A percentile compares a stretch with the other conserved stretches of the same genome.
phyloP scores from a whole-genome alignment of 1,140 invertebrate genomes.

The Drosophila kurseongensis region DNA sequence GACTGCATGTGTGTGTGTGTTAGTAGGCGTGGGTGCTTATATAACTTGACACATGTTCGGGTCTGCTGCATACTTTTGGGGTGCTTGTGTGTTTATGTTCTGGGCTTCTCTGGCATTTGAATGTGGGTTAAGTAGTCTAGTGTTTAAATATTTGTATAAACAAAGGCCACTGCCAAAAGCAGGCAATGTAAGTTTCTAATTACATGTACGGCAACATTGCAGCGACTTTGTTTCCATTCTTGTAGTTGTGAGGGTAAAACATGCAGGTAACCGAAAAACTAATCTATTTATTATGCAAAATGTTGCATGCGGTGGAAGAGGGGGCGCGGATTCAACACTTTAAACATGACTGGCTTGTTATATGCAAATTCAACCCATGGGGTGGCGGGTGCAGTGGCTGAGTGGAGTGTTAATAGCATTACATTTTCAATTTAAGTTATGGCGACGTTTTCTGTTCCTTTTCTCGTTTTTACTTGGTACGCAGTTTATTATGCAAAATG shows the following conservation, averaged over 20 bases:
- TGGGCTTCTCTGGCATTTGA: slow-evolving; percentile 24
- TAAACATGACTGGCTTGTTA: slow-evolving; percentile 53
- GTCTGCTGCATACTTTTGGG: slow-evolving; percentile 7
- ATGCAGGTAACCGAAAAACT: slow-evolving; percentile 63
- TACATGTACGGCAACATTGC: slow-evolving; percentile 37
- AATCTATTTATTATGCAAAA: slow-evolving; percentile 74
- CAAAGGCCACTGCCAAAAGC: slow-evolving; percentile 63
- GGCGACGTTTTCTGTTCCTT: slow-evolving; percentile 37
- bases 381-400: slow-evolving; percentile 16
- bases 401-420: slow-evolving; percentile 68
- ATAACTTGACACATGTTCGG: slow-evolving; percentile 42
- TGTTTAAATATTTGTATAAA: slow-evolving; percentile 73
- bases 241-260: slow-evolving; percentile 20
- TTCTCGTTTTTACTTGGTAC: neutral
- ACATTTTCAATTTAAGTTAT: slow-evolving; percentile 72
- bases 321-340: slow-evolving; percentile 16
- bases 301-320: slow-evolving; percentile 46
- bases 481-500: slow-evolving; percentile 64
- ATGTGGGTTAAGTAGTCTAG: slow-evolving; percentile 77
- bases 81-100: slow-evolving; percentile 13
- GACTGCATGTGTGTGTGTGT: slow-evolving; percentile 15
- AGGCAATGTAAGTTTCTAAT: slow-evolving; percentile 68
- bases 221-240: slow-evolving; percentile 13
- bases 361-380: slow-evolving; percentile 60
- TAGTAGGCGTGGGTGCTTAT: slow-evolving; percentile 33